A percentile compares a stretch with the other conserved stretches of the same genome.
Conservation (phyloP, 2,888 invertebrate species). For the Lathronympha strigana region DNA sequence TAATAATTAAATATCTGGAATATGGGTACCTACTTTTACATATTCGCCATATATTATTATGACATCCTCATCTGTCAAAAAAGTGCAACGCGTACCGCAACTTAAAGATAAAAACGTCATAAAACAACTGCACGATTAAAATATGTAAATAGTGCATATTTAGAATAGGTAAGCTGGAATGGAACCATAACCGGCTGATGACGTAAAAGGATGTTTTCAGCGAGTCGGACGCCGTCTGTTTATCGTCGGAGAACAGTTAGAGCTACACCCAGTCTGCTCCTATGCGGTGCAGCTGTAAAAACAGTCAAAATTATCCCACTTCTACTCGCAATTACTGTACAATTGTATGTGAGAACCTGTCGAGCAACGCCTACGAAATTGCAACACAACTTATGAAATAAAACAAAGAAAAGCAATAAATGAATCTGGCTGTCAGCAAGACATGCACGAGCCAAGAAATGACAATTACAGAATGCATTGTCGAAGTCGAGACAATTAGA, state of each 20-base stretch:
- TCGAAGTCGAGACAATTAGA: not conserved
- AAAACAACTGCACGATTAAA: not conserved
- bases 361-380: slow-evolving; percentile 59
- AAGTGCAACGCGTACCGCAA: not conserved
- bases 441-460: slow-evolving; percentile 19
- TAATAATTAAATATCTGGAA: no score
- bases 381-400: slow-evolving; percentile 52
- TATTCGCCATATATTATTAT: no score
- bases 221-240: slow-evolving; percentile 78
- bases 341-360: slow-evolving; percentile 59
- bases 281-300: slow-evolving; percentile 80
- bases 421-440: slow-evolving; percentile 55
- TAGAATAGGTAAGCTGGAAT: slow-evolving; percentile 55
- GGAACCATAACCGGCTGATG: slow-evolving; percentile 75
- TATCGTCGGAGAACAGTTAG: slow-evolving; percentile 78
- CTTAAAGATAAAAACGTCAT: not conserved
- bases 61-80: not conserved
- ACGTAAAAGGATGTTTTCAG: slow-evolving; percentile 84
- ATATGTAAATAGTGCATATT: slow-evolving; percentile 2
- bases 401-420: slow-evolving; percentile 46
- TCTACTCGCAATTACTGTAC: slow-evolving; percentile 61
- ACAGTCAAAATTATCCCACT: slow-evolving; percentile 72
- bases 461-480: slow-evolving; percentile 23
- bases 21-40: no score
- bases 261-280: slow-evolving; percentile 71